Percentiles rank a stretch among this genome's conserved stretches.
Conservation (phyloP, 2,888 invertebrate genomes). For the Orthosia gothica region DNA sequence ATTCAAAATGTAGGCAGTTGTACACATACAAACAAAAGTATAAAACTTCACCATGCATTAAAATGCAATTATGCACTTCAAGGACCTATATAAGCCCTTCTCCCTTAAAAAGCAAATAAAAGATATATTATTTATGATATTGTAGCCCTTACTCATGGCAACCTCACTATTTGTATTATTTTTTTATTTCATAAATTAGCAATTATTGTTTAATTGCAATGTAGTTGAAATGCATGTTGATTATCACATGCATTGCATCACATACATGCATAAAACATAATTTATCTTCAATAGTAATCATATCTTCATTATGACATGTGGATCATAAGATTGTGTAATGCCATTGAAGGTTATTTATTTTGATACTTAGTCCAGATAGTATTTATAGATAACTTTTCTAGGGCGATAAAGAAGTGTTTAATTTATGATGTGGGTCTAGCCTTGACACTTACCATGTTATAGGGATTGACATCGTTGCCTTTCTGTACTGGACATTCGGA, state of each 20-base stretch:
- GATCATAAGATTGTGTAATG: constrained; percentile 39
- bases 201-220: not conserved
- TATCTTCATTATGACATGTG: not conserved
- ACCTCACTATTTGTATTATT: not conserved
- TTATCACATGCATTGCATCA: not conserved
- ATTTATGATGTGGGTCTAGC: not conserved
- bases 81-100: not conserved
- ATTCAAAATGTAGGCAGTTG: not conserved
- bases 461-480: constrained; percentile 94
- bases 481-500: constrained; percentile 95
- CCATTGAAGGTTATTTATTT: constrained; percentile 93
- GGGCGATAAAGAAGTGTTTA: not conserved
- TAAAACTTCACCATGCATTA: not conserved
- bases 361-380: constrained; percentile 15
- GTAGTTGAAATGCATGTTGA: not conserved
- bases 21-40: not conserved
- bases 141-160: not conserved
- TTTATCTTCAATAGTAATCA: not conserved
- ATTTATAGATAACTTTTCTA: constrained; percentile 29
- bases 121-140: not conserved
- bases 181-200: not conserved
- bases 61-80: not conserved
- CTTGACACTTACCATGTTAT: constrained; percentile 92
- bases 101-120: not conserved
- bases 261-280: not conserved